These are phyloP conservation scores for Allygus modestus DNA, from an alignment of 2,888 invertebrate species.

Conservation along the genomic window DNA sequence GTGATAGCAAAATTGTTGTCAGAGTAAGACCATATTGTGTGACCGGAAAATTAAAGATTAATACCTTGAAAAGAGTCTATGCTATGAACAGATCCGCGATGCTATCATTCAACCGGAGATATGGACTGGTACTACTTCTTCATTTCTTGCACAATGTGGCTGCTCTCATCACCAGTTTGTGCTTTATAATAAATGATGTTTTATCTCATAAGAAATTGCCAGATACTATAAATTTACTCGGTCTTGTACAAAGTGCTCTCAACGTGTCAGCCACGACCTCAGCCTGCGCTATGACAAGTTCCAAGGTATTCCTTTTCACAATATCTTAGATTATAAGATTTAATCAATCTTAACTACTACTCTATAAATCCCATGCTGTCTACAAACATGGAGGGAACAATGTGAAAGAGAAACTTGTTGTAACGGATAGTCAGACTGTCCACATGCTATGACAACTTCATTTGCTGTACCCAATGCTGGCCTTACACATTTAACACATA, in stretches of 20 bases:
- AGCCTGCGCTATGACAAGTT: not conserved
- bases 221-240: not conserved
- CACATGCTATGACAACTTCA: too few species aligned
- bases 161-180: not conserved
- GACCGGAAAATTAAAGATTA: not conserved
- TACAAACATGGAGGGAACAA: too few species aligned
- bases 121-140: slow-evolving; percentile 1
- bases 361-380: too few species aligned
- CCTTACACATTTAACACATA: too few species aligned
- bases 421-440: too few species aligned
- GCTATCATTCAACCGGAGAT: not conserved
- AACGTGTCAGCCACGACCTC: not conserved
- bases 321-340: not conserved
- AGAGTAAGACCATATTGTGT: not conserved
- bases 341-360: too few species aligned
- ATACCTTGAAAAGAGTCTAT: slow-evolving; percentile 2
- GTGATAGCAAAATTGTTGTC: not conserved
- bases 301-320: not conserved
- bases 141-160: slow-evolving; percentile 14
- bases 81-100: not conserved
- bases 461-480: too few species aligned
- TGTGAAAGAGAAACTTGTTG: too few species aligned
- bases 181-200: slow-evolving; percentile 5
- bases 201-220: not conserved
- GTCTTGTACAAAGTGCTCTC: not conserved